Evolutionary conservation across 2,113 vertebrate species (phyloP), one percentile per base, ranked within the genome.

Genomic region (Struthio camelus): DNA sequence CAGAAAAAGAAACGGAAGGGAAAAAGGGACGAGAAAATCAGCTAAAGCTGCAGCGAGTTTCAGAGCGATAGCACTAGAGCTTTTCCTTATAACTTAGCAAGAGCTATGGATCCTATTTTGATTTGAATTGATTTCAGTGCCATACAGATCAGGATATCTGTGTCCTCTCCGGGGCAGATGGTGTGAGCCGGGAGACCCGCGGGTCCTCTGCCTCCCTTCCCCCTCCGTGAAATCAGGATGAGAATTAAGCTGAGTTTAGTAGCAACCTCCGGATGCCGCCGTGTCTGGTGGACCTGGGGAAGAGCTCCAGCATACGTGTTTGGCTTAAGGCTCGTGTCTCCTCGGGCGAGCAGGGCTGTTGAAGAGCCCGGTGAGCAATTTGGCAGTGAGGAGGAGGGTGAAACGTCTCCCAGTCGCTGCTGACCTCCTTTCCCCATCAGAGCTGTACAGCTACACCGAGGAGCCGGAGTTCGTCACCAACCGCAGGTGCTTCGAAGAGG

Each of bases 361-460:
- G 17, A 66, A 24, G 61, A 36, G 34, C 8, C 32, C 32, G 40
- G 5, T 28, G 2, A 14, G 62, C 67, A 25, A 36, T 70, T 4
- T 73, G 92, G 92, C 6, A 0, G 8, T 3, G 72, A 56, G 6
- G 78, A 94, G 84, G 78, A 56, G 36, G 64, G 18, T 54, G 69
- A 40, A 66, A 6, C 42, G 25, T 56, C 40, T 34, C 54, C 0
- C 0, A 5, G 50, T 38, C 42, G 38, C 59, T 20, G 53, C 86
- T 84, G 80, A 54, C 23, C 48, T n/a, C 51, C 87, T 93, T 17
- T 93, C 34, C 84, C 93, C 88, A 40, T 38, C 97, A 99, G 99
- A 99, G 97, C 98, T 99, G 51, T 99, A 99, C 97, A 99, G 99
- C 96, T 99, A 99, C 98, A 99, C 99, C 0, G 99, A 99, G 96